A percentile compares a stretch with the other conserved stretches of the same genome.
phyloP scores from a whole-genome alignment of 2,797 vertebrate genomes.

The Caiman crocodilus region DNA sequence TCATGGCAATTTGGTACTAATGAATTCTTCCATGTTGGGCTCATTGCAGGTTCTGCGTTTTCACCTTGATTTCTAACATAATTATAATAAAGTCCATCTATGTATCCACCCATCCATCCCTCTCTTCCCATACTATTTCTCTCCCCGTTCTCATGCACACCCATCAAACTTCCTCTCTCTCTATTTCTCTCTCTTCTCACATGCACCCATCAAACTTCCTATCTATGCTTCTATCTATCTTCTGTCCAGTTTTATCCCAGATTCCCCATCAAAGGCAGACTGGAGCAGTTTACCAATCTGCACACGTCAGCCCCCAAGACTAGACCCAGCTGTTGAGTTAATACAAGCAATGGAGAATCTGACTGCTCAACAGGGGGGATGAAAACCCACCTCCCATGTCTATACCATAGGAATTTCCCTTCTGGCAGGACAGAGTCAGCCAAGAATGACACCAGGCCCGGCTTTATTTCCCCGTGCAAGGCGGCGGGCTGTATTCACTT shows the following conservation, averaged over 20 bases:
- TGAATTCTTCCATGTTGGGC: no score
- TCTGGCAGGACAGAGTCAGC: neutral
- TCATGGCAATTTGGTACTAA: no score
- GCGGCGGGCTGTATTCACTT: neutral
- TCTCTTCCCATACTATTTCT: no score
- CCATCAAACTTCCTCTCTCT: neutral
- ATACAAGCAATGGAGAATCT: neutral
- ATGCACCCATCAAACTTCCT: neutral
- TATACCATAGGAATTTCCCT: slow-evolving; percentile 7
- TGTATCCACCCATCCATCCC: neutral
- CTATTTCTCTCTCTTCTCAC: neutral
- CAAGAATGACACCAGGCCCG: neutral
- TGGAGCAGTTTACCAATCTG: neutral
- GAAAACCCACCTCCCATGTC: neutral
- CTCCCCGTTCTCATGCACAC: neutral
- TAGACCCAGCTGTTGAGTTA: neutral
- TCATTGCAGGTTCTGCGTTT: no score
- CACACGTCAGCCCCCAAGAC: neutral
- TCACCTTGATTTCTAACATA: no score
- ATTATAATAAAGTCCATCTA: neutral
- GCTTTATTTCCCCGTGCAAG: neutral
- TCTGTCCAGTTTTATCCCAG: no score
- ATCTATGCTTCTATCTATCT: neutral
- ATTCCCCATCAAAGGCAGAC: neutral
- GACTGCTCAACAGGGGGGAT: neutral